A percentile compares a stretch with the other conserved stretches of the same genome.
Evolutionary conservation across 2,888 invertebrate genomes (phyloP).

Genomic region (Aspidiotus rigidus): DNA sequence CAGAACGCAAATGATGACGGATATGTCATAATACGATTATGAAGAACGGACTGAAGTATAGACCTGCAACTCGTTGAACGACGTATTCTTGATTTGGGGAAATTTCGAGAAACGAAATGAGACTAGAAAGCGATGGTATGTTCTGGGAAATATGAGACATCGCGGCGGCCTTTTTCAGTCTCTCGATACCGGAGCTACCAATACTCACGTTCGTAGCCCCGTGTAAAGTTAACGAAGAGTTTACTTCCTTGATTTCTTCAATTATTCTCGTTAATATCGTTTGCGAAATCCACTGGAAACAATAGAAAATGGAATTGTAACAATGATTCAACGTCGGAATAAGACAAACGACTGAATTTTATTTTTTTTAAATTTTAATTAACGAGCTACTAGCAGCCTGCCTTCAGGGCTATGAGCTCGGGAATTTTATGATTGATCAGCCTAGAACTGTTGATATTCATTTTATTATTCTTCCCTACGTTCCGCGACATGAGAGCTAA

Average conservation of each 20-base stretch:
- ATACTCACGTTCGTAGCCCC: slow-evolving; percentile 59
- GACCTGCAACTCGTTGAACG: slow-evolving; percentile 61
- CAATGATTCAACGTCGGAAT: neutral
- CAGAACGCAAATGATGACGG: neutral
- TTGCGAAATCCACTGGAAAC: slow-evolving; percentile 64
- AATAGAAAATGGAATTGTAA: neutral
- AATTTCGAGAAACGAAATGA: slow-evolving; percentile 73
- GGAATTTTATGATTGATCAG: too few species aligned
- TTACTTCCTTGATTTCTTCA: slow-evolving; percentile 61
- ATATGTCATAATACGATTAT: neutral
- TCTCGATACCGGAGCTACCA: slow-evolving; percentile 61
- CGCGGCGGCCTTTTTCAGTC: slow-evolving; percentile 63
- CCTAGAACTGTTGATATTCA: too few species aligned
- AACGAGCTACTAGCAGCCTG: too few species aligned
- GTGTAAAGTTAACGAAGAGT: slow-evolving; percentile 59
- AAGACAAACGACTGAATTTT: neutral
- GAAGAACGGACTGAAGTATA: neutral
- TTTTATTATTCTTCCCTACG: too few species aligned
- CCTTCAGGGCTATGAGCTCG: too few species aligned
- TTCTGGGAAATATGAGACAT: slow-evolving; percentile 46
- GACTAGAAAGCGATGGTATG: slow-evolving; percentile 50
- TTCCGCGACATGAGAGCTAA: too few species aligned
- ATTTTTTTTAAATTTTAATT: neutral
- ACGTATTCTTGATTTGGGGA: slow-evolving; percentile 78
- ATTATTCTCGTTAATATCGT: slow-evolving; percentile 70